Percentiles rank a stretch among this genome's conserved stretches.
These are phyloP conservation scores for Actias luna DNA, from an alignment of 2,888 invertebrate genomes.

Conservation along the genomic window DNA sequence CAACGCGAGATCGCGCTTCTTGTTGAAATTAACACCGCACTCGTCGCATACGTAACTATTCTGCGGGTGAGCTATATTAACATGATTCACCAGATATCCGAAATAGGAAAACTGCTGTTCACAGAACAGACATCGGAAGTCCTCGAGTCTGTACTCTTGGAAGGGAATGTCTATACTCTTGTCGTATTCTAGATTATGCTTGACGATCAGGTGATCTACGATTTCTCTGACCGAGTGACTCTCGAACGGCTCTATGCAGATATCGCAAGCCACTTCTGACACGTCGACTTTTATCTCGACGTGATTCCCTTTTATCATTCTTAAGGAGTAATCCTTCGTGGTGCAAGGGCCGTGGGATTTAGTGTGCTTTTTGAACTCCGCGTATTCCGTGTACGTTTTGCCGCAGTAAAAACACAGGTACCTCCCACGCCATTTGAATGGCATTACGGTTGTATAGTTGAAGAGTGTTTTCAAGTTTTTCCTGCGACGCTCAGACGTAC, in stretches of 20 bases:
- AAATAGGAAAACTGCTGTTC: slow-evolving; percentile 57
- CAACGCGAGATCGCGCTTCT: slow-evolving; percentile 53
- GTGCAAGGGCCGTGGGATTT: slow-evolving; percentile 56
- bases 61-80: slow-evolving; percentile 53
- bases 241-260: slow-evolving; percentile 55
- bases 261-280: slow-evolving; percentile 59
- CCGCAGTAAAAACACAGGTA: slow-evolving; percentile 70
- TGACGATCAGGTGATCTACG: slow-evolving; percentile 59
- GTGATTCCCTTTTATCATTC: slow-evolving; percentile 54
- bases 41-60: slow-evolving; percentile 60
- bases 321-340: slow-evolving; percentile 53
- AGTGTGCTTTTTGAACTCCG: slow-evolving; percentile 62
- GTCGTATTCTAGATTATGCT: slow-evolving; percentile 61
- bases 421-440: slow-evolving; percentile 70
- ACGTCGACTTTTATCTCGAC: slow-evolving; percentile 65
- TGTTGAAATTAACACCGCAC: slow-evolving; percentile 58
- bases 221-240: slow-evolving; percentile 44
- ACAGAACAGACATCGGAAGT: slow-evolving; percentile 57
- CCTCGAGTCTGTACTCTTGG: slow-evolving; percentile 55
- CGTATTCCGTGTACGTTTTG: slow-evolving; percentile 49
- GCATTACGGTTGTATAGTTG: slow-evolving; percentile 67
- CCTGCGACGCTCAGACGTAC: slow-evolving; percentile 56
- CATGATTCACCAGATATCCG: slow-evolving; percentile 56
- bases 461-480: slow-evolving; percentile 69
- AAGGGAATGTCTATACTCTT: slow-evolving; percentile 52